Base-by-base conservation (phyloP, 2,797 vertebrate species). In the Crocidura indochinensis region DNA sequence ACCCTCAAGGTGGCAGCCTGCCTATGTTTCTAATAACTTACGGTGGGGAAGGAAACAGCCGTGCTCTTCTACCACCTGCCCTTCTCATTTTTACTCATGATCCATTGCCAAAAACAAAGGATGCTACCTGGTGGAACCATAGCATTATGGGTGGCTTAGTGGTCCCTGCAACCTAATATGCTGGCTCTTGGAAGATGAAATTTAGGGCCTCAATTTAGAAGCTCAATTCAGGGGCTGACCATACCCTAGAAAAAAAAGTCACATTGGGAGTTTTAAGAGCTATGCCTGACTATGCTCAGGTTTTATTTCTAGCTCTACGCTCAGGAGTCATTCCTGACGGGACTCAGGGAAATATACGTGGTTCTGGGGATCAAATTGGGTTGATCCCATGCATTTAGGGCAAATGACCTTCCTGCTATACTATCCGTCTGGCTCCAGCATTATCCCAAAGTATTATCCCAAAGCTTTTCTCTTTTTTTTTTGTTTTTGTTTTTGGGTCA, bases 1-100 rank as follows among this genome's bases (percentile, higher is more conserved):
- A 56, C 27, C 79, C 78, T 64, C 2, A 1, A n/a, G 60, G 84
- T 64, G 67, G 69, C 78, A 51, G 87, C 77, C 92, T 91, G 91
- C 77, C 51, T 31, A 47, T 82, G 29, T 78, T 94, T 91, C 77
- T 53, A 38, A 78, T 3, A 86, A 65, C 87, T 83, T 80, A 86
- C 29, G 83, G 91, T 31, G 46, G n/a, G 75, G 71, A 78, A 82
- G 14, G 85, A 83, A 84, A 87, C 10, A 0, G 10, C 49, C 44
- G 38, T 24, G 82, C 76, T 93, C 87, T 73, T 15, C 44, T 62
- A n/a, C 56, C 88, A n/a, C 60, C 8, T 31, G 47, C 47, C 20
- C 46, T 47, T 51, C 19, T 80, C 85, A 60, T 90, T 80, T 86
- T 47, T 53, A 72, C 79, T 82, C 46, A 31, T 17, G 8, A 27